Evolutionary conservation across 2,888 invertebrate genomes (phyloP), one percentile per base, ranked within the genome.

Genomic region (Epiblema foenella): DNA sequence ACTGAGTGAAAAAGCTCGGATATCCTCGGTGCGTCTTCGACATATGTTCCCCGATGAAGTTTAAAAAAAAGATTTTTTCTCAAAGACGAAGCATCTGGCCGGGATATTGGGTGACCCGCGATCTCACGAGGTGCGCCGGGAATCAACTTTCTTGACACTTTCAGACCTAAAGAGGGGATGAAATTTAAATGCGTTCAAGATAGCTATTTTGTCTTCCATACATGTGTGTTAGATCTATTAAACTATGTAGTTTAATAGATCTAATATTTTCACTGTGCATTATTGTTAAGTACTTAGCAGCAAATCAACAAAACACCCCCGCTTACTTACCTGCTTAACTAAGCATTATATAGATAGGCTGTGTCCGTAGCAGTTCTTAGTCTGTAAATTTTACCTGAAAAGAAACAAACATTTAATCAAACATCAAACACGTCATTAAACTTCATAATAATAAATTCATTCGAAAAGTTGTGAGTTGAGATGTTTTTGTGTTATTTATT

Each of bases 51-150:
- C 78, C 78, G 78, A 78, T 68, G 71, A 79, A 75, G 69, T 77
- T 33, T 77, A 72, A 78, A 84, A 86, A 86, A 85, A 78, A 57
- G 10, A 8, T 29, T 77, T 80, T 85, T 85, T 86, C 83, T 77
- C 75, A 75, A 76, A 73, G 80, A 79, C 80, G 73, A 80, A 84
- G 86, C 91, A 91, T 91, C 90, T 91, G 91, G 83, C 82, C 77
- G 83, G 83, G 88, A 64, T 91, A 89, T 91, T 85, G 85, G 87
- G 85, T 91, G 89, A 90, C 90, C 86, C 82, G 81, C 77, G 83
- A 85, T 85, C 85, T 85, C 83, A 81, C 79, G 80, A 85, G 83
- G 68, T 75, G 58, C 71, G 75, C 62, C 20, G 18, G 54, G 77
- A 69, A 62, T 10, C 29, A 69, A 17, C 12, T 10, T n/a, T 78